Base-by-base conservation (phyloP, 2,888 invertebrate genomes). In the Limnephilus marmoratus region DNA sequence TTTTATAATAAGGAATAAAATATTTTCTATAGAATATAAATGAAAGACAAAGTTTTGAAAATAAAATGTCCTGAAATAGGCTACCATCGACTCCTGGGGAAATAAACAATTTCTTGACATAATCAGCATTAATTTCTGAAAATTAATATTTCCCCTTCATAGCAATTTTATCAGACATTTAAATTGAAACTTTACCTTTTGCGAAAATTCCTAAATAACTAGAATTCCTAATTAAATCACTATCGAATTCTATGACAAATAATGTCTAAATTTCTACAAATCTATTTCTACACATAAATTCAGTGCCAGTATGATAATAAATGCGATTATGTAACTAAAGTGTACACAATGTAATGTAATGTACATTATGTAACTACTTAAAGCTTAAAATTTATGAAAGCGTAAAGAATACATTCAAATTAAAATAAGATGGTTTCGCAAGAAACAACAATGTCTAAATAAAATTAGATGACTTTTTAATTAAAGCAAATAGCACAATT, bases 221-320 rank as follows among this genome's bases (percentile, higher is more conserved):
- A n/a, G 68, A 68, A 24, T 68, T 68, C 68, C 24, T 68, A 68
- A 68, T 68, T 68, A 68, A 68, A 68, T 68, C 68, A 68, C 68
- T 68, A 4, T 68, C 24, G n/a, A 68, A 24, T 68, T 68, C 68
- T 68, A 68, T 68, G 68, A 68, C 68, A n/a, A 68, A 68, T 68
- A n/a, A 68, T 68, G 68, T 68, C 68, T n/a, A 24, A 24, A 68
- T 68, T 68, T 24, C 68, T 68, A 68, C 24, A 24, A 5, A 68
- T 68, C 68, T 68, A 68, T 68, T 68, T n/a, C 68, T 68, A 68
- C 68, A 68, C n/a, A 68, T 68, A 68, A 68, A 68, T 68, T 68
- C n/a, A 68, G 68, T 68, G 68, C 68, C 68, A 68, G 68, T 68
- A 68, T 24, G 68, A 68, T 68, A 68, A 68, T 68, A 68, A 68